Conservation (phyloP, 2,888 invertebrate genomes). For the Agrochola lota region DNA sequence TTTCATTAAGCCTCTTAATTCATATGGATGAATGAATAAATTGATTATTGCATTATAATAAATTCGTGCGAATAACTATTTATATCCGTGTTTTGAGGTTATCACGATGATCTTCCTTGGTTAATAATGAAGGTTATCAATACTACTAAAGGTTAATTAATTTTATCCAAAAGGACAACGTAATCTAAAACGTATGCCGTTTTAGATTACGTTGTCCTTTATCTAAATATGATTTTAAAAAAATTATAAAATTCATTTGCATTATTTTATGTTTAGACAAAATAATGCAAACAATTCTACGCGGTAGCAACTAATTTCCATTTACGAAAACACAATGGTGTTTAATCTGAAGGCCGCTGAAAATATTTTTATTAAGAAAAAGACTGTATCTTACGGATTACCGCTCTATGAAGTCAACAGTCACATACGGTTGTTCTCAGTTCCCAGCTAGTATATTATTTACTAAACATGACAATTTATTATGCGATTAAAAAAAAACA, state of each 20-base stretch:
- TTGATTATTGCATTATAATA: not conserved
- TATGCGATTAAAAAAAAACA: constrained; percentile 7
- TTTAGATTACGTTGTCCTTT: no score
- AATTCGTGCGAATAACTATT: not conserved
- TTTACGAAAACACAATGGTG: not conserved
- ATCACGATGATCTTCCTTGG: not conserved
- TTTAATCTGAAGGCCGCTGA: not conserved
- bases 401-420: not conserved
- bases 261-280: not conserved
- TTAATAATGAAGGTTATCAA: not conserved
- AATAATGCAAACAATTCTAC: not conserved
- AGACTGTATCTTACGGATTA: not conserved
- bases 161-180: not conserved
- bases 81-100: not conserved
- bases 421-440: not conserved
- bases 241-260: not conserved
- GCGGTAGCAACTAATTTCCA: not conserved
- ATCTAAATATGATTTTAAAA: no score
- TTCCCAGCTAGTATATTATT: not conserved
- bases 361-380: not conserved
- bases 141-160: not conserved
- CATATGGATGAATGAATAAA: not conserved
- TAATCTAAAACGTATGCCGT: constrained; percentile 2
- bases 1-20: no score
- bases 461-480: constrained; percentile 20